These are phyloP conservation scores for Argentina silus DNA, from an alignment of 2,797 vertebrate genomes.

Conservation along the genomic window DNA sequence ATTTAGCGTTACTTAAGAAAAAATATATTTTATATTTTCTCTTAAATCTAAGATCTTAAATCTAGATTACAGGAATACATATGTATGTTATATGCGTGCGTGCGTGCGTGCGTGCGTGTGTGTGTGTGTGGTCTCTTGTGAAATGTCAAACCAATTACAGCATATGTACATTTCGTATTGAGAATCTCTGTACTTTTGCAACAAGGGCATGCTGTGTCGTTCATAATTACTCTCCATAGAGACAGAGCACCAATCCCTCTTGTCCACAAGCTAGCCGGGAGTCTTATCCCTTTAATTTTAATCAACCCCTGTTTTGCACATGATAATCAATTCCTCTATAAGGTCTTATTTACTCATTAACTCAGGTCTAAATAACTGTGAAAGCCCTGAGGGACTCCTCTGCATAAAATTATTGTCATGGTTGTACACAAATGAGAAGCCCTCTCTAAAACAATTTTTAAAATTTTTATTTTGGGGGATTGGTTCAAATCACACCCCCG, in stretches of 20 bases:
- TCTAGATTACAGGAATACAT: too few species aligned
- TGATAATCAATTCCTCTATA: slow-evolving; percentile 1
- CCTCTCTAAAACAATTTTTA: not conserved
- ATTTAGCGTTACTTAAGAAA: too few species aligned
- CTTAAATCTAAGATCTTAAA: too few species aligned
- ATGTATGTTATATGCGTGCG: not conserved
- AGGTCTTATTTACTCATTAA: not conserved
- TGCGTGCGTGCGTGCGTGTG: not conserved
- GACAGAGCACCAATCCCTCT: slow-evolving; percentile 6
- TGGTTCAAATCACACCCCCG: too few species aligned
- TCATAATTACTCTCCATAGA: not conserved
- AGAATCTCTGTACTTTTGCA: not conserved
- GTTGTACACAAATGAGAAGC: not conserved
- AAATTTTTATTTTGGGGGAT: too few species aligned
- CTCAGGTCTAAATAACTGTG: not conserved
- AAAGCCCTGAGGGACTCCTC: not conserved
- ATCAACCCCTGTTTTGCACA: slow-evolving; percentile 9
- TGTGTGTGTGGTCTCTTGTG: not conserved
- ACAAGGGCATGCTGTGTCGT: not conserved
- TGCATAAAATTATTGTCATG: not conserved
- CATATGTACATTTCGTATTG: not conserved
- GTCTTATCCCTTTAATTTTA: not conserved
- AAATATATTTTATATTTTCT: too few species aligned
- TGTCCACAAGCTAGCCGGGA: not conserved
- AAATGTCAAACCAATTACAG: slow-evolving; percentile 6